Base-by-base conservation (phyloP, 2,888 invertebrate genomes). In the Smittia aterrima region DNA sequence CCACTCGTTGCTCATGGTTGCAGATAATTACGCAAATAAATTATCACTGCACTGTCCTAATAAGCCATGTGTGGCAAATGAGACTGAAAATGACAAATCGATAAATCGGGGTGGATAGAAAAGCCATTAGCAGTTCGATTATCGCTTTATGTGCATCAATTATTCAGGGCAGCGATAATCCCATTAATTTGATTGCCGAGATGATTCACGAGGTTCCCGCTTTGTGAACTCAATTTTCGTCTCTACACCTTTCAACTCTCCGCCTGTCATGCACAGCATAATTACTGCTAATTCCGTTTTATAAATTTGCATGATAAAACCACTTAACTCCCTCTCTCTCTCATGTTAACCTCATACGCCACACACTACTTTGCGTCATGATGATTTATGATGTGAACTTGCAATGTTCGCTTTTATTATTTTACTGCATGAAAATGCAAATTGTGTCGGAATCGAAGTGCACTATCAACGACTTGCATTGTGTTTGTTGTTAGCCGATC, bases 331-430 rank as follows among this genome's bases (percentile, higher is more conserved):
- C 47, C 47, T 47, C 16, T 11, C 47, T 32, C 32, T n/a, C n/a
- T n/a, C n/a, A n/a, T n/a, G 47, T 11, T 13, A 6, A 47, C 47
- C 32, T 32, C 32, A 32, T 32, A 32, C 32, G 13, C 47, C 47
- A 16, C 47, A 47, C 38, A 38, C 38, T 38, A 38, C 4, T 53
- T 20, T 58, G 22, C 24, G 58, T 47, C 47, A 47, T 11, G 47
- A 22, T 58, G 58, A 58, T 58, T 58, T 58, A 58, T 58, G 20
- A 58, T 58, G 58, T 58, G 58, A 22, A 22, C 11, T 58, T 58
- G 58, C 58, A 58, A 13, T 47, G 47, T n/a, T 47, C 16, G 47
- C 24, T 11, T 47, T 18, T 18, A 24, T 20, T 22, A 7, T 22
- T 58, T 58, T 22, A 58, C 16, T 18, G 24, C 58, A 22, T 58